phyloP scores from a whole-genome alignment of 2,113 vertebrate species.

The Tupaia tana region DNA sequence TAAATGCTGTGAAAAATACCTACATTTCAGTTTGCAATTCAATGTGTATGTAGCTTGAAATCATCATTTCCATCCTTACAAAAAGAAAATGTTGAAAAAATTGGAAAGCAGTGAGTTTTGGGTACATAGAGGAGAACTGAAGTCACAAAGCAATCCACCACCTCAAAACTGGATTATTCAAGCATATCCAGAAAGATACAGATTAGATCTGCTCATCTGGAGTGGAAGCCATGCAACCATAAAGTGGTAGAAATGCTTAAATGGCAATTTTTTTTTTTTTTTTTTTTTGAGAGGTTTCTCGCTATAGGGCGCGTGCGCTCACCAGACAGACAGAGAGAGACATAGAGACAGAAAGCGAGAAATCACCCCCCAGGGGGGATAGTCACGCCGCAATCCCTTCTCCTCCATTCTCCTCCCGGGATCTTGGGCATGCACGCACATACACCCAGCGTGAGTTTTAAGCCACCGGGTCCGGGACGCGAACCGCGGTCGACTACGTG shows the following conservation, averaged over 20 bases:
- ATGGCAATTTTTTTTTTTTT: constrained; percentile 39
- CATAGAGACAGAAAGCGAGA: too few species aligned
- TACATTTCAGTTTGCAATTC: background rate
- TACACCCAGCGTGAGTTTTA: too few species aligned
- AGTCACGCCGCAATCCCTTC: too few species aligned
- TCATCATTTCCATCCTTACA: background rate
- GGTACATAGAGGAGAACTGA: background rate
- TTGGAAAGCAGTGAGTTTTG: background rate
- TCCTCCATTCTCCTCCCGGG: too few species aligned
- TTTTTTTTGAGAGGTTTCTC: too few species aligned
- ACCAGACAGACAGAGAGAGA: too few species aligned
- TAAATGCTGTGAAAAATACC: background rate
- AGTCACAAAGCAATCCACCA: background rate
- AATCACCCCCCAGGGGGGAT: too few species aligned
- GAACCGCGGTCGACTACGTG: too few species aligned
- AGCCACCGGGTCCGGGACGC: too few species aligned
- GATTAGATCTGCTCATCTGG: background rate
- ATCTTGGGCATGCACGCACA: too few species aligned
- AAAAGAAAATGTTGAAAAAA: background rate
- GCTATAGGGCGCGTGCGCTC: too few species aligned
- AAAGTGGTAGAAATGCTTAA: background rate
- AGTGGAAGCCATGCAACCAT: background rate
- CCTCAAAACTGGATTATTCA: background rate
- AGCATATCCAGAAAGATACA: background rate
- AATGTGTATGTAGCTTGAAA: background rate